Conservation (phyloP, 23 tunicate species). For the Aplidium turbinatum region DNA sequence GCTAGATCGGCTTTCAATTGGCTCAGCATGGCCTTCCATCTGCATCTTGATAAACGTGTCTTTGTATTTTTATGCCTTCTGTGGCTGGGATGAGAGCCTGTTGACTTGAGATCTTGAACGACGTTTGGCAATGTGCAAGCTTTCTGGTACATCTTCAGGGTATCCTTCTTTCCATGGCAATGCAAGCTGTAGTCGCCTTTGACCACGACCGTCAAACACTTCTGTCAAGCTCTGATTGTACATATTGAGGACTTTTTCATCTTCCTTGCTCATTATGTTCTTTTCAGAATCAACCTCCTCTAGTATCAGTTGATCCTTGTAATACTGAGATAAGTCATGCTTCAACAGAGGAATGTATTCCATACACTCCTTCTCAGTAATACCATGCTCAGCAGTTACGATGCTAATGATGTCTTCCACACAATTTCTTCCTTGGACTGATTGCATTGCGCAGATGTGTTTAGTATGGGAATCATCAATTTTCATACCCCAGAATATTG, state of each 20-base stretch:
- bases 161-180: slow-evolving; percentile 24
- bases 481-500: slow-evolving; percentile 17
- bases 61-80: neutral
- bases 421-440: neutral
- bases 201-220: neutral
- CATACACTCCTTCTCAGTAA: neutral
- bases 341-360: slow-evolving; percentile 1
- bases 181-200: neutral
- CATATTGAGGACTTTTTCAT: slow-evolving; percentile 5
- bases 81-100: neutral
- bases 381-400: slow-evolving; percentile 1
- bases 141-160: neutral
- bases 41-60: neutral
- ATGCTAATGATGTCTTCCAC: neutral
- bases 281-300: no score
- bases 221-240: slow-evolving; percentile 1
- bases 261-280: neutral
- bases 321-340: slow-evolving; percentile 3
- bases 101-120: neutral
- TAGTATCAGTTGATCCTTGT: slow-evolving; percentile 12
- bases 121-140: slow-evolving; percentile 8
- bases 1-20: no score
- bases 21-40: slow-evolving; percentile 20
- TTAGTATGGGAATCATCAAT: neutral
- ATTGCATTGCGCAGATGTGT: slow-evolving; percentile 9